A percentile compares a stretch with the other conserved stretches of the same genome.
phyloP scores from a whole-genome alignment of 2,797 vertebrate genomes.

The Neosalanx taihuensis region DNA sequence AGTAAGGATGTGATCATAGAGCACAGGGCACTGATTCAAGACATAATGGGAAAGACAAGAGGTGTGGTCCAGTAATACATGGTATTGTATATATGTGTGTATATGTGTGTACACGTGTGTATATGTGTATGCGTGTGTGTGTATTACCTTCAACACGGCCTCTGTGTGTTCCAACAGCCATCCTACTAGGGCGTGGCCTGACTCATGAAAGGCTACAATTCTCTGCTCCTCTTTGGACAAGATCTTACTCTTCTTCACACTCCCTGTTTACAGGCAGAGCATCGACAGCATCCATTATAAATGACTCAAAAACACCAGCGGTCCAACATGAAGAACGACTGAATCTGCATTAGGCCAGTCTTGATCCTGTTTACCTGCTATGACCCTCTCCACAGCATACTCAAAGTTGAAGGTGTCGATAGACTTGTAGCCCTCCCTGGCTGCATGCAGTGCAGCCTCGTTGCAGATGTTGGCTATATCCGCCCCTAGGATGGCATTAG shows the following conservation, averaged over 20 bases:
- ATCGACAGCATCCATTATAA: no score
- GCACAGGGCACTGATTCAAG: neutral
- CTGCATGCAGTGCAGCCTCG: conserved; percentile 92
- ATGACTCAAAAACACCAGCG: no score
- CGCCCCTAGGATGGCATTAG: conserved; percentile 75
- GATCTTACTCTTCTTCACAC: conserved; percentile 92
- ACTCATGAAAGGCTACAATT: conserved; percentile 92
- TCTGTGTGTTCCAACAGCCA: conserved; percentile 98
- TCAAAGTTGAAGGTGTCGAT: conserved; percentile 92
- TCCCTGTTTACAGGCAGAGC: conserved; percentile 68
- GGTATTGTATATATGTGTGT: no score
- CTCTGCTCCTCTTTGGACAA: conserved; percentile 91
- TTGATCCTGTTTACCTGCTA: conserved; percentile 80
- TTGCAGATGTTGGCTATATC: conserved; percentile 99
- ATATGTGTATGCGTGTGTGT: neutral
- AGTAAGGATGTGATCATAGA: neutral
- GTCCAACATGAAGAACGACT: no score
- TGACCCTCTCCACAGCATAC: conserved; percentile 91
- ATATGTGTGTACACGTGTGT: no score
- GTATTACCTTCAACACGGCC: conserved; percentile 90
- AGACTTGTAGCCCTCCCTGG: conserved; percentile 90
- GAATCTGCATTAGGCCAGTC: neutral
- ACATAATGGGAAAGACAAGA: neutral
- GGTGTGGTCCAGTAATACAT: neutral
- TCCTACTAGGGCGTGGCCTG: conserved; percentile 90